A percentile compares a stretch with the other conserved stretches of the same genome.
Conservation (phyloP, 2,888 invertebrate species). For the Drosophila nigricruria region DNA sequence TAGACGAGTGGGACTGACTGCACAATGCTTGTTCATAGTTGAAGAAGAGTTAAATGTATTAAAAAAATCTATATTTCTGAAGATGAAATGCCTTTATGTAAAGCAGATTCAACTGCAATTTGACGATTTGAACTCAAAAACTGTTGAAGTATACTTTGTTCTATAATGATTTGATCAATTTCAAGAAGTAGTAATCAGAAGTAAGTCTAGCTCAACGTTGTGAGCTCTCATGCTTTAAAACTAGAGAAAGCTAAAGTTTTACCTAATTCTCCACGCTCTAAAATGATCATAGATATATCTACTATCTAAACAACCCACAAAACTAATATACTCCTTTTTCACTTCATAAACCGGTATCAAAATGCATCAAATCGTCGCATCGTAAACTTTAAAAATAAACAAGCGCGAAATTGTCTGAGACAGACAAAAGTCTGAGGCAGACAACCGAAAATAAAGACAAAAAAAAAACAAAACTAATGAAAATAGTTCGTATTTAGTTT, state of each 20-base stretch:
- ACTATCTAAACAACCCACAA: too few species aligned
- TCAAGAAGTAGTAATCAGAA: too few species aligned
- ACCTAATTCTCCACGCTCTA: too few species aligned
- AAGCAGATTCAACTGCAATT: too few species aligned
- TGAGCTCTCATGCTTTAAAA: too few species aligned
- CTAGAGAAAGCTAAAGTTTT: too few species aligned
- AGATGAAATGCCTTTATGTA: neutral
- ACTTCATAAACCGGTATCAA: neutral
- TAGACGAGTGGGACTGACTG: neutral
- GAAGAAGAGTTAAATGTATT: too few species aligned
- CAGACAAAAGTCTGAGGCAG: constrained; percentile 33
- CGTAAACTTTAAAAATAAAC: constrained; percentile 73
- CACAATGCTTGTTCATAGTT: neutral
- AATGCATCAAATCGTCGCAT: constrained; percentile 52
- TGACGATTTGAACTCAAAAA: too few species aligned
- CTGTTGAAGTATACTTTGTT: too few species aligned
- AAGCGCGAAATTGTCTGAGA: constrained; percentile 58
- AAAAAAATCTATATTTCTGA: neutral
- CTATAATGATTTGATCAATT: too few species aligned
- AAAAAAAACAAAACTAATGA: neutral
- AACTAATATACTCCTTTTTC: neutral
- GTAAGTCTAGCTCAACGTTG: too few species aligned
- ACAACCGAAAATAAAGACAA: constrained; percentile 30
- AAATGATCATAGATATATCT: too few species aligned
- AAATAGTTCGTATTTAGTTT: constrained; percentile 23